A percentile compares a stretch with the other conserved stretches of the same genome.
These are phyloP conservation scores for Drosophila serrata DNA, from an alignment of 1,140 invertebrate genomes.

Conservation along the genomic window DNA sequence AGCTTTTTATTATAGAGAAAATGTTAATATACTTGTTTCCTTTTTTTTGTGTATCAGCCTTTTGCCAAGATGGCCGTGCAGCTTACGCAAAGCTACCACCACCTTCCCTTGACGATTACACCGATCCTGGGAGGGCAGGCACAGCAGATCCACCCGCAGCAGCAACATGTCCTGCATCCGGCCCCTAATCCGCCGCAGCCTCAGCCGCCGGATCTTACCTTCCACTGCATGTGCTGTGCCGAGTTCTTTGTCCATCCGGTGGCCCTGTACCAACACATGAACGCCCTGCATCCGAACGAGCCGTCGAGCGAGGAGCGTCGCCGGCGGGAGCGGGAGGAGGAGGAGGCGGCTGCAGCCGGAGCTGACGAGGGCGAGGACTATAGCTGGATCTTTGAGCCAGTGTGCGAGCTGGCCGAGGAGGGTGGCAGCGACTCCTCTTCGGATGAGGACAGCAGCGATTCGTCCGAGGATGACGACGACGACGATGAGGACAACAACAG, in stretches of 20 bases:
- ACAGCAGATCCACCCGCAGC: constrained; percentile 33
- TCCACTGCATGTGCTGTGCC: constrained; percentile 83
- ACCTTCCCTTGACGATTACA: constrained; percentile 74
- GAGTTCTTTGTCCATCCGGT: constrained; percentile 78
- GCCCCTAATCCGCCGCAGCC: constrained; percentile 39
- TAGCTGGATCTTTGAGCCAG: constrained; percentile 81
- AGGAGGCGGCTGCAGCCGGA: not conserved
- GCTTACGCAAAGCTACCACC: constrained; percentile 72
- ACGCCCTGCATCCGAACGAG: constrained; percentile 65
- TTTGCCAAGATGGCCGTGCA: constrained; percentile 70
- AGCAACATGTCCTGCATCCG: constrained; percentile 43
- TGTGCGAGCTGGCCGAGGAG: constrained; percentile 73
- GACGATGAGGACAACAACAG: constrained; percentile 15
- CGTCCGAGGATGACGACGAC: constrained; percentile 27
- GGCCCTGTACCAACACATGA: constrained; percentile 83
- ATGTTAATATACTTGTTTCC: constrained; percentile 8
- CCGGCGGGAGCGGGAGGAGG: constrained; percentile 8
- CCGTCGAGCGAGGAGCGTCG: constrained; percentile 20
- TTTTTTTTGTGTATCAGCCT: constrained; percentile 39
- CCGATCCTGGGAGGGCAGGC: constrained; percentile 52
- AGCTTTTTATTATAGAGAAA: constrained; percentile 36
- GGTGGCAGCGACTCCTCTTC: constrained; percentile 39
- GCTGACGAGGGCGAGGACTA: constrained; percentile 67
- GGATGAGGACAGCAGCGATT: constrained; percentile 41
- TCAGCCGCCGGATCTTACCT: constrained; percentile 78